Evolutionary conservation across 1,140 invertebrate species (phyloP).

Genomic region (Trichonephila clavipes): DNA sequence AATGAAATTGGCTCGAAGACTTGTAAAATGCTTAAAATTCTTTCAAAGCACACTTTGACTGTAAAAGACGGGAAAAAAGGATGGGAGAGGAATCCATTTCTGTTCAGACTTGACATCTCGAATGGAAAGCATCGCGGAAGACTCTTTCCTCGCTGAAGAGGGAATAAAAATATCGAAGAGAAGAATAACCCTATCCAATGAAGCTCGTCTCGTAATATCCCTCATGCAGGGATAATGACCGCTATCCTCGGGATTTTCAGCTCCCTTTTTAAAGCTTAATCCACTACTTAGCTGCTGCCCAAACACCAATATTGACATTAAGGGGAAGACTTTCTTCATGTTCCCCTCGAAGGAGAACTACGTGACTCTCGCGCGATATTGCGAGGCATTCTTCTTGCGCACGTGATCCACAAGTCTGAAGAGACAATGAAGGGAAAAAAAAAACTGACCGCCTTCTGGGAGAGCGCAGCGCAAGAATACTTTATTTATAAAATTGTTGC

Average conservation of each 20-base stretch:
- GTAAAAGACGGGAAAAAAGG: no score
- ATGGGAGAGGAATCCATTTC: no score
- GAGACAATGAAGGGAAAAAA: conserved; percentile 3
- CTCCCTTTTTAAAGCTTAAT: conserved; percentile 77
- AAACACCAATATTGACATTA: conserved; percentile 77
- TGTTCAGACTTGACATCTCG: no score
- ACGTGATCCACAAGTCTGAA: conserved; percentile 64
- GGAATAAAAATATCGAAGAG: background rate
- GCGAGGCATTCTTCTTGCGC: conserved; percentile 48
- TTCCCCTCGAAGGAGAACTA: conserved; percentile 35
- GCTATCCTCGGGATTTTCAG: conserved; percentile 59
- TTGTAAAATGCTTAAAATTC: no score
- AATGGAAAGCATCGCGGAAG: no score
- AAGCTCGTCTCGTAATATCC: conserved; percentile 76
- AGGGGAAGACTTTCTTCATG: background rate
- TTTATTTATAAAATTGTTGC: conserved; percentile 36
- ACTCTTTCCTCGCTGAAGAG: background rate
- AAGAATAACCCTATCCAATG: conserved; percentile 63
- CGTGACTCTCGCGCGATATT: conserved; percentile 67
- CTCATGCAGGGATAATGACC: conserved; percentile 75
- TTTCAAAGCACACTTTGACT: no score
- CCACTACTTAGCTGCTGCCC: conserved; percentile 73
- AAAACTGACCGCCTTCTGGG: background rate
- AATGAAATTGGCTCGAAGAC: no score
- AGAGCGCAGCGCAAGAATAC: background rate